Conservation (phyloP, 2,113 vertebrate species). For the Callopanchax toddi region DNA sequence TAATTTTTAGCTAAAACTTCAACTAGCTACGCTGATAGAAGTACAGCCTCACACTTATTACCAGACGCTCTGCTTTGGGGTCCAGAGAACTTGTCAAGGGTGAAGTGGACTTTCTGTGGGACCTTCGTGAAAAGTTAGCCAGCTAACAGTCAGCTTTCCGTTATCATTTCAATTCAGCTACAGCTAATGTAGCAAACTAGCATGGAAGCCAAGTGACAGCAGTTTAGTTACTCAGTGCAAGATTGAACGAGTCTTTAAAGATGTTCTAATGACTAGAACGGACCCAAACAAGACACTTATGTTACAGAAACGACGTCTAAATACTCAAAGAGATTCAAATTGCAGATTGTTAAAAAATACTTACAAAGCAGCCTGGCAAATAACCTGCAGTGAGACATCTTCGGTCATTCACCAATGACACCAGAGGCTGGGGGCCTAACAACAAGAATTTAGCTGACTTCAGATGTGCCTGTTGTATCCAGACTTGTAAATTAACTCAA, state of each 20-base stretch:
- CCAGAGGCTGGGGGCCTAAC: constrained; percentile 62
- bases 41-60: neutral
- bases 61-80: neutral
- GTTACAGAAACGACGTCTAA: neutral
- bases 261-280: neutral
- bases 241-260: neutral
- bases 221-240: constrained; percentile 8
- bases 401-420: constrained; percentile 87
- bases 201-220: constrained; percentile 33
- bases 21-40: neutral
- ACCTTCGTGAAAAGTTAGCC: constrained; percentile 7
- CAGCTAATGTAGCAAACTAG: constrained; percentile 43
- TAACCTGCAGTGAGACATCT: constrained; percentile 82
- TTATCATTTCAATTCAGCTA: neutral
- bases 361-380: constrained; percentile 82
- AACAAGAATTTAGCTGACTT: constrained; percentile 32
- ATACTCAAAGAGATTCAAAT: neutral
- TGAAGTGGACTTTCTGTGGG: neutral
- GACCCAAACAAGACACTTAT: accelerated
- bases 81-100: neutral
- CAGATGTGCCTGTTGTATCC: constrained; percentile 22
- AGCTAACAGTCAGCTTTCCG: constrained; percentile 12
- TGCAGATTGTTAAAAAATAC: constrained; percentile 50
- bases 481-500: accelerated
- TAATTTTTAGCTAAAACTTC: neutral